A percentile compares a stretch with the other conserved stretches of the same genome.
Evolutionary conservation across 2,888 invertebrate species (phyloP).

Genomic region (Acholoe squamosa): DNA sequence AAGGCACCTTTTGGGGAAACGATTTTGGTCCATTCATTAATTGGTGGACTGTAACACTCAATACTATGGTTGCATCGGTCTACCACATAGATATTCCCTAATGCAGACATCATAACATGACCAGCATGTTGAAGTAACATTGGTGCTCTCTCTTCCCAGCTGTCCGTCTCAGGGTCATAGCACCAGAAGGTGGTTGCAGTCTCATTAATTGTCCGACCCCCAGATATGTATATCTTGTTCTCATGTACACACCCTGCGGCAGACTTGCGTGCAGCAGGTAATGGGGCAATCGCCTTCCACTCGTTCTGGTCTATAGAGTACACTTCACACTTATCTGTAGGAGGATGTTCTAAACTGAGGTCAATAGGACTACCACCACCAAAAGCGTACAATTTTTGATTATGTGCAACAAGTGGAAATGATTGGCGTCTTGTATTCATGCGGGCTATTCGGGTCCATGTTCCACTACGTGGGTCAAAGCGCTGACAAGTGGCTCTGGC

Average conservation of each 20-base stretch:
- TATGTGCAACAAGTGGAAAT: slow-evolving; percentile 64
- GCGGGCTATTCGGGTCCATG: slow-evolving; percentile 64
- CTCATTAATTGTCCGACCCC: slow-evolving; percentile 64
- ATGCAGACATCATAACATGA: slow-evolving; percentile 64
- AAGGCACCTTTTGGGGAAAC: not conserved
- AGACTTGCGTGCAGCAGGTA: slow-evolving; percentile 65
- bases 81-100: slow-evolving; percentile 60
- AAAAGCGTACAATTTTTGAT: slow-evolving; percentile 64
- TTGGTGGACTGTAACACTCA: slow-evolving; percentile 52
- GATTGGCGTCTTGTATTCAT: slow-evolving; percentile 66
- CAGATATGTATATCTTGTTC: slow-evolving; percentile 65
- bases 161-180: slow-evolving; percentile 60
- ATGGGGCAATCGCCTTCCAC: slow-evolving; percentile 58
- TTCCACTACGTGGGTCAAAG: slow-evolving; percentile 64
- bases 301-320: slow-evolving; percentile 66
- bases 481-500: slow-evolving; percentile 64
- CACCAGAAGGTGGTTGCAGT: slow-evolving; percentile 64
- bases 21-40: slow-evolving; percentile 65
- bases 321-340: slow-evolving; percentile 65
- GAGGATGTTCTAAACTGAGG: slow-evolving; percentile 64
- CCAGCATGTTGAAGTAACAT: slow-evolving; percentile 66
- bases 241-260: slow-evolving; percentile 62
- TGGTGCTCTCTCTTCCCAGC: slow-evolving; percentile 61
- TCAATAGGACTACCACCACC: slow-evolving; percentile 65
- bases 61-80: slow-evolving; percentile 62